These are phyloP conservation scores for Phylloscopus trochiloides DNA, from an alignment of 2,113 vertebrate genomes.

Conservation along the genomic window DNA sequence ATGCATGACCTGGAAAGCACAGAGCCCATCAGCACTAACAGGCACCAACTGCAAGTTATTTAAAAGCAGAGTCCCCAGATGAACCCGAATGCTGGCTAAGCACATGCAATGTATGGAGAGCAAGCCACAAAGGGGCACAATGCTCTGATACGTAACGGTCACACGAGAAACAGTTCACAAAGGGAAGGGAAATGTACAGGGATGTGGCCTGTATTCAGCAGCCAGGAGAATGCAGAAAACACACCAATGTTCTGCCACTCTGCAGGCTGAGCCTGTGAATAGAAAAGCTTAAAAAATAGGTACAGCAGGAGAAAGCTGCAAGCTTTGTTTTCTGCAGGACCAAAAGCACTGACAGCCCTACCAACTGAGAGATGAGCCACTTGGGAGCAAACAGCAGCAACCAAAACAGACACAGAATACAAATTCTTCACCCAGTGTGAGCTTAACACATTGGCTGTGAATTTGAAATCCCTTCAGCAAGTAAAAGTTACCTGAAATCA, in stretches of 20 bases:
- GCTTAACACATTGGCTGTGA: fast-evolving
- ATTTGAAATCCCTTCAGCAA: background rate
- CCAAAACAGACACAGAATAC: background rate
- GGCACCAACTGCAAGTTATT: background rate
- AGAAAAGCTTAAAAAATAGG: background rate
- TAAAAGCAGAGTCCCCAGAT: background rate
- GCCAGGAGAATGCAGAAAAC: conserved; percentile 31
- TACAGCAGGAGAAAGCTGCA: background rate
- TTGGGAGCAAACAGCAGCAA: background rate
- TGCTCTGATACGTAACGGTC: background rate
- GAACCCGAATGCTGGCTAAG: conserved; percentile 8
- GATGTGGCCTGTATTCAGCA: background rate
- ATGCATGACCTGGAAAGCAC: background rate
- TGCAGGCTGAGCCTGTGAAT: background rate
- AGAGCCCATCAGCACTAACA: background rate
- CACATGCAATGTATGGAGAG: background rate
- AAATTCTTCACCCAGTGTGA: background rate
- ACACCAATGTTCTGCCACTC: background rate
- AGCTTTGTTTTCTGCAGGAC: background rate
- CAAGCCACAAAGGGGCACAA: background rate
- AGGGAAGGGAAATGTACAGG: background rate
- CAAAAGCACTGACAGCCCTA: background rate
- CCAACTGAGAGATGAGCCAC: background rate
- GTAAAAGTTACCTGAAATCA: background rate
- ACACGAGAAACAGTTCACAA: background rate